A percentile compares a stretch with the other conserved stretches of the same genome.
phyloP scores from a whole-genome alignment of 2,113 vertebrate species.

The Thamnaconus septentrionalis region DNA sequence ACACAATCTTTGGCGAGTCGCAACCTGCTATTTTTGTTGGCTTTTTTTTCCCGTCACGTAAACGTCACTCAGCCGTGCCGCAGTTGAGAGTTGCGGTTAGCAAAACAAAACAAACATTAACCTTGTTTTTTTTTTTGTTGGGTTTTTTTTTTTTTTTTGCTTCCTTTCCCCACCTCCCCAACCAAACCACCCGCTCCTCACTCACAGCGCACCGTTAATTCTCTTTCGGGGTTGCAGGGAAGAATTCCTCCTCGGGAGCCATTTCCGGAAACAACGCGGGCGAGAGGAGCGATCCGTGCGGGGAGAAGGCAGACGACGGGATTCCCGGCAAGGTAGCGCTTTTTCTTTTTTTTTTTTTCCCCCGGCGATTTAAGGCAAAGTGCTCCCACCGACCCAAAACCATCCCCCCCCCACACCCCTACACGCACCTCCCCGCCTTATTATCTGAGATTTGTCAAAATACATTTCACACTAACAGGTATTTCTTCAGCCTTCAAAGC shows the following conservation, averaged over 20 bases:
- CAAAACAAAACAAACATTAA: too few relatives aligned
- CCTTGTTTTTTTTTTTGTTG: too few relatives aligned
- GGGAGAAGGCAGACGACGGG: constrained; percentile 69
- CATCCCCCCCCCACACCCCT: constrained; percentile 27
- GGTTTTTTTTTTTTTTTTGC: too few relatives aligned
- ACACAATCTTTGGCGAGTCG: too few relatives aligned
- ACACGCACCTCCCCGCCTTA: constrained; percentile 53
- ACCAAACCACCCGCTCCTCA: too few relatives aligned
- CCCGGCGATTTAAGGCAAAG: constrained; percentile 40
- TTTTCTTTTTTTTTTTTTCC: constrained; percentile 40
- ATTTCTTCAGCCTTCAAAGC: constrained; percentile 80
- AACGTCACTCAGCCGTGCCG: constrained; percentile 15
- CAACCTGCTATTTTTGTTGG: constrained; percentile 9
- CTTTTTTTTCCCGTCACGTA: constrained; percentile 12
- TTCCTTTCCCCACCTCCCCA: too few relatives aligned
- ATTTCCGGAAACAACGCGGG: constrained; percentile 23
- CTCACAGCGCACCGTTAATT: too few relatives aligned
- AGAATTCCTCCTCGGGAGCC: constrained; percentile 66
- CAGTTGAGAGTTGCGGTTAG: not conserved
- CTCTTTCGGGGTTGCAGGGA: constrained; percentile 66
- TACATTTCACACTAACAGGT: constrained; percentile 82
- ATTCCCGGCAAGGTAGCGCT: constrained; percentile 77
- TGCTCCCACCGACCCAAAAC: constrained; percentile 31
- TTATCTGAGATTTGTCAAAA: constrained; percentile 83
- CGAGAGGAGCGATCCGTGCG: constrained; percentile 20